Percentiles rank a stretch among this genome's conserved stretches.
Conservation (phyloP, 2,113 vertebrate genomes). For the Triplophysa rosa region DNA sequence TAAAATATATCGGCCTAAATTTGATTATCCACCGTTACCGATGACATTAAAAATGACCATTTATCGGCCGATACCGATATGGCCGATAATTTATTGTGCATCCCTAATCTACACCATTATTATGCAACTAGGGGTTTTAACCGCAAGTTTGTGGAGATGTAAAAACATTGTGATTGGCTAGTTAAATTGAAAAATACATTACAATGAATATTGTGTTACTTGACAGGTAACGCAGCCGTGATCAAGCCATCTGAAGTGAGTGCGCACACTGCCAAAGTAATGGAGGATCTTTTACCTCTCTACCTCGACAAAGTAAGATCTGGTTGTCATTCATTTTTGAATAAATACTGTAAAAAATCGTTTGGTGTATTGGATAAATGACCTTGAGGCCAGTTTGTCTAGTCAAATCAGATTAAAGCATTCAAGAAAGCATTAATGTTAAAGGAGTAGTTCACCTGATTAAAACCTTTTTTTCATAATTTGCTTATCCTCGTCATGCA, state of each 20-base stretch:
- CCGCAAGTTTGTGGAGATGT: not conserved
- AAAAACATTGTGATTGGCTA: too few relatives aligned
- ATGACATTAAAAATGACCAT: too few relatives aligned
- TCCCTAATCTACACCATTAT: too few relatives aligned
- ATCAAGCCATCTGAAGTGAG: slow-evolving; percentile 90
- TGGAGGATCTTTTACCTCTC: slow-evolving; percentile 82
- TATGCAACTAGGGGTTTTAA: not conserved
- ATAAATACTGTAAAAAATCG: not conserved
- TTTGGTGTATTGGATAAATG: not conserved
- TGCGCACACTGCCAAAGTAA: slow-evolving; percentile 78
- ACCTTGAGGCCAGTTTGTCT: not conserved
- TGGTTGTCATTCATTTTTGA: not conserved
- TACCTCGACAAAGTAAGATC: slow-evolving; percentile 88
- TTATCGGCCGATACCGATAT: too few relatives aligned
- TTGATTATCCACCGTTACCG: too few relatives aligned
- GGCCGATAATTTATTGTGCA: too few relatives aligned
- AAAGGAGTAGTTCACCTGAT: too few relatives aligned
- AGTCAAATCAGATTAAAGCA: too few relatives aligned
- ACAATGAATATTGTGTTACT: not conserved
- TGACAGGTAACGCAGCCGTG: slow-evolving; percentile 87
- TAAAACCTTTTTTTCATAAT: too few relatives aligned
- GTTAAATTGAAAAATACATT: not conserved
- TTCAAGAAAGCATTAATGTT: too few relatives aligned
- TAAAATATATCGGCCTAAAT: too few relatives aligned
- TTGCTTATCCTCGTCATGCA: too few relatives aligned